These are phyloP conservation scores for Turritopsis rubra DNA, from an alignment of 30 jellyfish, hydroid and myxozoan genomes.

Conservation along the genomic window DNA sequence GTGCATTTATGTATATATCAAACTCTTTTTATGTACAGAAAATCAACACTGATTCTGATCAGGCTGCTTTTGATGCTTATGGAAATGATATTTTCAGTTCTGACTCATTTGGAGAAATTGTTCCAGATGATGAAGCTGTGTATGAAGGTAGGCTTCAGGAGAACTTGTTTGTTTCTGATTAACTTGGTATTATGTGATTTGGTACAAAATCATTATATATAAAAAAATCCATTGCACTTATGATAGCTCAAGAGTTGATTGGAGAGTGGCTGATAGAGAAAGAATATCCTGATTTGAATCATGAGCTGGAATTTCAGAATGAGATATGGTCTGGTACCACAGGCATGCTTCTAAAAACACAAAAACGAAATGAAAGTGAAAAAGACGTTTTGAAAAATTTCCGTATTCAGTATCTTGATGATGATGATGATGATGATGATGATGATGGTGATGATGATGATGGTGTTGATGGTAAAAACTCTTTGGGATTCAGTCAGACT, in stretches of 20 bases:
- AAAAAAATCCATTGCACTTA: too few species aligned
- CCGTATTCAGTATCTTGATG: neutral
- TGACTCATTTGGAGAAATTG: neutral
- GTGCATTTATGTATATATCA: neutral
- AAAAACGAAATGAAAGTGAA: neutral
- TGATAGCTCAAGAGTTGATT: constrained; percentile 67
- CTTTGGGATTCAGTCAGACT: neutral
- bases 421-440: neutral
- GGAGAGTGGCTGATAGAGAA: constrained; percentile 65
- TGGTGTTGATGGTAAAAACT: neutral
- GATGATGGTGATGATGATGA: neutral
- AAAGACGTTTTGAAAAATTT: constrained; percentile 5
- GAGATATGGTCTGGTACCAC: constrained; percentile 55
- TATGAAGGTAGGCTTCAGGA: constrained; percentile 19
- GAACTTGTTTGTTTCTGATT: too few species aligned
- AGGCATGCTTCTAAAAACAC: constrained; percentile 25
- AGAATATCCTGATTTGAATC: constrained; percentile 30
- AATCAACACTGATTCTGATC: constrained; percentile 68
- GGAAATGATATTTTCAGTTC: constrained; percentile 25
- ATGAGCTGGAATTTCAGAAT: constrained; percentile 54
- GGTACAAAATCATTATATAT: too few species aligned
- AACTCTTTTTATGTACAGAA: constrained; percentile 20
- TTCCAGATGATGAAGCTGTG: constrained; percentile 30
- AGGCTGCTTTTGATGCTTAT: constrained; percentile 58
- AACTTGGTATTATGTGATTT: too few species aligned